Evolutionary conservation across 2,888 invertebrate genomes (phyloP).

Genomic region (Elysia crispata): DNA sequence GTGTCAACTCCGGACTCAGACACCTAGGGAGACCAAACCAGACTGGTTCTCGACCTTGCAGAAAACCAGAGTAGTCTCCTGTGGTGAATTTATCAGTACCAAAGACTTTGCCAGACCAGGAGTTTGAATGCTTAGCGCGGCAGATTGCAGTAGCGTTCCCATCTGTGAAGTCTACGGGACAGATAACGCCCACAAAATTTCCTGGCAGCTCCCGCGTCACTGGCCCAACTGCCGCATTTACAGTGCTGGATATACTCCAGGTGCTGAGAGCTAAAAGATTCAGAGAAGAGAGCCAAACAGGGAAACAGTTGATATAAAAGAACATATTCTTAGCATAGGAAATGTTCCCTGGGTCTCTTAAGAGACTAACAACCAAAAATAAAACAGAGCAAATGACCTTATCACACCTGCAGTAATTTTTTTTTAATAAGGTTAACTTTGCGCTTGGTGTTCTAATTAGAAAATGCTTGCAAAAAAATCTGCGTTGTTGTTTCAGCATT

Average conservation of each 20-base stretch:
- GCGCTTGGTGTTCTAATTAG: no score
- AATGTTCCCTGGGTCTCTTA: background rate
- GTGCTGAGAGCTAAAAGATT: slow-evolving; percentile 14
- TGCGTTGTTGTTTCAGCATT: no score
- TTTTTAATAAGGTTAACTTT: no score
- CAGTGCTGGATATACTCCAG: background rate
- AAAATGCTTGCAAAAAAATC: no score
- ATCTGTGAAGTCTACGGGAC: slow-evolving; percentile 26
- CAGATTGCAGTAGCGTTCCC: slow-evolving; percentile 1
- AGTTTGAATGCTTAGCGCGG: background rate
- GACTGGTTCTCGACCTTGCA: slow-evolving; percentile 21
- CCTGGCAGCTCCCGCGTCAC: slow-evolving; percentile 15
- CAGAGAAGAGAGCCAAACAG: background rate
- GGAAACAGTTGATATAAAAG: no score
- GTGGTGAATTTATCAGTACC: slow-evolving; percentile 1
- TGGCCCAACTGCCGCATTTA: background rate
- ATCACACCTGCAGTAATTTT: no score
- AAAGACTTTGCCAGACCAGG: slow-evolving; percentile 53
- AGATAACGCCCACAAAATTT: slow-evolving; percentile 30
- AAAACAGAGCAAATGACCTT: no score
- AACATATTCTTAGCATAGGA: background rate
- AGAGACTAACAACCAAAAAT: no score
- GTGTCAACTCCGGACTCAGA: slow-evolving; percentile 24
- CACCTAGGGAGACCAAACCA: slow-evolving; percentile 37
- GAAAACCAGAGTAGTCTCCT: background rate